Evolutionary conservation across 1,140 invertebrate species (phyloP), one percentile per base, ranked within the genome.

Genomic region (Conopomorpha cramerella): DNA sequence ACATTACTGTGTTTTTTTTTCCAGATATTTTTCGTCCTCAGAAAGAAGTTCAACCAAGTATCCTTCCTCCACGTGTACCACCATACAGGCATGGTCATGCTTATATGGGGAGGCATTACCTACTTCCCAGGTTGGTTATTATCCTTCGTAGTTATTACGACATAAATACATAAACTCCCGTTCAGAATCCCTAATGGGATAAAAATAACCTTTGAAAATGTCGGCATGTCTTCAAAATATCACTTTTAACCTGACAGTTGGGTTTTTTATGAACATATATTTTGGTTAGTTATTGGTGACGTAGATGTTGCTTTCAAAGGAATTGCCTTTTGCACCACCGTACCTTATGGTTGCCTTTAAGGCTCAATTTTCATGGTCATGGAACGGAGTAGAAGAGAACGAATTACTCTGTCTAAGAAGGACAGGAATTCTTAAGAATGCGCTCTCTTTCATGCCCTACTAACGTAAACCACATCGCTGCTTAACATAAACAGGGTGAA

Each of bases 41-140:
- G 89, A 16, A 93, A 94, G 61, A 95, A 94, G 55, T 74, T 86
- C 33, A 85, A 85, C 49, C 91, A 95, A 61, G 68, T 93, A 1
- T 84, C 88, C 1, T 91, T 93, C 55, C 81, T 95, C 4, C 92
- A 95, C 50, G 84, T 94, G 2, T 92, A 92, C 54, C 92, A 95
- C 64, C 92, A 95, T 59, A 82, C 85, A 2, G 85, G 86, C 3
- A 92, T 93, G 82, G 77, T 83, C 0, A 33, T 83, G 0, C 67
- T 83, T 10, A 65, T 71, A 15, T 90, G 87, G 87, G 60, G 58
- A 26, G 78, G 74, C 8, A 57, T 71, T 0, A 88, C 86, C 48
- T 89, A 81, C 51, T 54, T 82, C 2, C 70, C 86, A 58, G 86
- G 84, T 86, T 71, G 58, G 34, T 62, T 17, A 14, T 8, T 17